Evolutionary conservation across 2,797 vertebrate species (phyloP).

Genomic region (Rousettus madagascariensis): DNA sequence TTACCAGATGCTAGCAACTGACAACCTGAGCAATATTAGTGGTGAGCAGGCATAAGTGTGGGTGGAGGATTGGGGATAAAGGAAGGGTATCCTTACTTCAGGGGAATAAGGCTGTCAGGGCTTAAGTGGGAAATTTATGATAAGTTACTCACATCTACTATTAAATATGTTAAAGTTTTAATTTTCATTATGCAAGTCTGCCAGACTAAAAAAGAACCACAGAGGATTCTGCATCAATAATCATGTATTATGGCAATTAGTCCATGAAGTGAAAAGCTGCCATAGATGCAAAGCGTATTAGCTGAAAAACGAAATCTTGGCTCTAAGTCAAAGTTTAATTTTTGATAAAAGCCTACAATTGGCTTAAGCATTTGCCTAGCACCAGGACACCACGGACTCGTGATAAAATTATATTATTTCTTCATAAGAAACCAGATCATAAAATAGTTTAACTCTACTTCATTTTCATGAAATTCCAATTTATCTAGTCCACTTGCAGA

Average conservation of each 20-base stretch:
- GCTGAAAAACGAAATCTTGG: conserved; percentile 41
- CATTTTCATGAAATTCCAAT: conserved; percentile 48
- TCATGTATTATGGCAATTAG: conserved; percentile 47
- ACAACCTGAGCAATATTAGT: conserved; percentile 39
- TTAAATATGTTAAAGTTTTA: conserved; percentile 38
- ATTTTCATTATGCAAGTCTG: conserved; percentile 14
- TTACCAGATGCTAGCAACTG: conserved; percentile 67
- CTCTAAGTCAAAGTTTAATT: conserved; percentile 53
- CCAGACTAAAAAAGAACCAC: conserved; percentile 45
- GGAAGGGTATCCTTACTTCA: background rate
- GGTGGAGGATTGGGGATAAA: background rate
- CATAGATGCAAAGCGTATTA: conserved; percentile 28
- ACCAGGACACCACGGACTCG: background rate
- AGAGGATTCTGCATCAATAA: conserved; percentile 27
- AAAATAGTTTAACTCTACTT: conserved; percentile 46
- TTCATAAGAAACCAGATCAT: conserved; percentile 58
- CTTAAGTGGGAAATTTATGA: conserved; percentile 48
- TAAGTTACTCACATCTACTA: conserved; percentile 13
- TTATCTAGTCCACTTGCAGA: conserved; percentile 63
- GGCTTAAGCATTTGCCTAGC: conserved; percentile 30
- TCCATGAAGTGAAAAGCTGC: background rate
- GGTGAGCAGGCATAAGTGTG: background rate
- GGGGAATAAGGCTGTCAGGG: background rate
- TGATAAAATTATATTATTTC: conserved; percentile 63
- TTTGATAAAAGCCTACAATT: conserved; percentile 61